Base-by-base conservation (phyloP, 2,797 vertebrate species). In the Echiichthys vipera region DNA sequence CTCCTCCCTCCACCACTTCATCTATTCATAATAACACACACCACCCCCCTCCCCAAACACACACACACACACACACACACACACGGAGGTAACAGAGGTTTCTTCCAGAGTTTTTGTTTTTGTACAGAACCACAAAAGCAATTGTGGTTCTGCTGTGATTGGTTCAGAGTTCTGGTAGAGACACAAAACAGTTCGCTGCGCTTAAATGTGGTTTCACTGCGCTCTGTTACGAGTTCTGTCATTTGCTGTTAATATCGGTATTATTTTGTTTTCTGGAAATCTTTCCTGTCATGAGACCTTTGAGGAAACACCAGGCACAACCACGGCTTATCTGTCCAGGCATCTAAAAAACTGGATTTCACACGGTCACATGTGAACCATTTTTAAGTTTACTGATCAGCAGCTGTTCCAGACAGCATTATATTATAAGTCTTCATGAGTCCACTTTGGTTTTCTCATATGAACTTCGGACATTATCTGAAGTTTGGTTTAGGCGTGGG, bases 21-120 rank as follows among this genome's bases (percentile, higher is more conserved):
- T 81, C 72, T 77, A 66, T 80, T 85, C 78, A 77, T 69, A 84
- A 77, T 71, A n/a, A 84, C 61, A 43, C 54, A 43, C 46, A 40
- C 58, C 24, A 57, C 57, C n/a, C 15, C 58, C 42, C 54, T 37
- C 15, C 58, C 22, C 39, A 13, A 7, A 27, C 58, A n/a, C 63
- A 32, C 76, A 66, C 50, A 40, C 29, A 40, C 65, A 61, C 36
- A 55, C 42, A 27, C 50, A 39, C 59, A 50, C 67, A 56, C 47
- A 56, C 61, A 40, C 67, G 20, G 49, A 71, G 46, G 56, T 29
- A 73, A 25, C 61, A 20, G 55, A 68, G 71, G 46, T 62, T 79
- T 75, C 53, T 43, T 74, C 40, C 50, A 53, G 43, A 24, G 39
- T 40, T 54, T 77, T 36, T 73, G 76, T 37, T 74, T 65, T 40